A percentile compares a stretch with the other conserved stretches of the same genome.
Evolutionary conservation across 2,113 vertebrate genomes (phyloP).

Genomic region (Chinchilla lanigera): DNA sequence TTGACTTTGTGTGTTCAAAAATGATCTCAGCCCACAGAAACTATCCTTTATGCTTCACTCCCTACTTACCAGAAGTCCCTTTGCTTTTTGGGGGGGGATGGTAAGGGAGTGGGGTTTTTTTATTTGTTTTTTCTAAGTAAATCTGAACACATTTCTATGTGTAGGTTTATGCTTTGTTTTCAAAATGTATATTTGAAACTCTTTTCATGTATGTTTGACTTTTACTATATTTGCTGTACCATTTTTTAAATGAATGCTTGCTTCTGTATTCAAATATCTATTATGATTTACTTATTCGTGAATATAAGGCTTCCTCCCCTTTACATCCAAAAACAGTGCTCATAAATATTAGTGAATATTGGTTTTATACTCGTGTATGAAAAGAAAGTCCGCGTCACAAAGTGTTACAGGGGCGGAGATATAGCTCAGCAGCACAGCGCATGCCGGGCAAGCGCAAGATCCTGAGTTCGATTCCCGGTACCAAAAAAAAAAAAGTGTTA

Average conservation of each 20-base stretch:
- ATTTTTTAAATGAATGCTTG: background rate
- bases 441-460: too few relatives aligned
- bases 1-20: slow-evolving; percentile 12
- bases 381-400: background rate
- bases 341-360: background rate
- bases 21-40: background rate
- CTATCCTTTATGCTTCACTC: background rate
- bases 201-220: background rate
- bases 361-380: background rate
- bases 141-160: background rate
- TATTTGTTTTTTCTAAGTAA: background rate
- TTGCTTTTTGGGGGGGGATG: background rate
- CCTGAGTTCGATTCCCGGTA: too few relatives aligned
- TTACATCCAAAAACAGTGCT: background rate
- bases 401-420: too few relatives aligned
- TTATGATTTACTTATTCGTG: background rate
- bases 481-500: background rate
- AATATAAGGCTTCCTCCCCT: background rate
- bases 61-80: background rate
- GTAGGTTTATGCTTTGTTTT: background rate
- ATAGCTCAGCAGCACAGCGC: too few relatives aligned
- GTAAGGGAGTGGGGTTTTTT: background rate
- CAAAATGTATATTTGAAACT: background rate
- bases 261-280: background rate
- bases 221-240: background rate